Base-by-base conservation (phyloP, 1,140 invertebrate species). In the Cylas formicarius region DNA sequence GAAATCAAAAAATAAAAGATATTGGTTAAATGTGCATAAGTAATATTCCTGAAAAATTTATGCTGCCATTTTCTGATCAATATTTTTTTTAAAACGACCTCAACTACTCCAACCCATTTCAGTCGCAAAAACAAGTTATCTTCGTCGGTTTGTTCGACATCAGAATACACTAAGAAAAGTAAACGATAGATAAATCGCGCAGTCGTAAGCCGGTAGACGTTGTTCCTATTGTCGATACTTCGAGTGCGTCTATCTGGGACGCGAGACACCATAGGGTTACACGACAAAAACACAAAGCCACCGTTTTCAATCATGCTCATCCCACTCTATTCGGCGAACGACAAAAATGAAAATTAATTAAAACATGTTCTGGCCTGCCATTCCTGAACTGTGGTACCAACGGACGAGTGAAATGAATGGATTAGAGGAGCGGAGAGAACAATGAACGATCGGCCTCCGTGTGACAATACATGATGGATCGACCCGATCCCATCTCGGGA, bases 381-480 rank as follows among this genome's bases (percentile, higher is more conserved):
- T 60, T 56, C 46, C 55, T 44, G 48, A 54, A 50, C 42, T 40
- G 39, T 52, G 48, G 29, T 33, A 37, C 47, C 8, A 16, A n/a
- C 51, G 42, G 21, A 38, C 43, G 42, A 52, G 46, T 49, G 48
- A 60, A 55, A 60, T 58, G 57, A 61, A 61, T 59, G 57, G 58
- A 56, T 58, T 54, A 57, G 54, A 56, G 53, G 48, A 53, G 54
- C 52, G 53, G 50, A 54, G 52, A 62, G 57, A 61, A 62, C 60
- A 62, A 62, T 62, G 60, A 62, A 47, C 53, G 58, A 61, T 62
- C 55, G 52, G 49, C 50, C 40, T 34, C 55, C 42, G 55, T 56
- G 60, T 61, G 60, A 62, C 60, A 62, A 62, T 62, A 62, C 58
- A 62, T 61, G 60, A 62, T 62, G 58, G 60, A 62, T 62, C 44